phyloP scores from a whole-genome alignment of 2,888 invertebrate genomes.

The Lasioglossum oenotherae region DNA sequence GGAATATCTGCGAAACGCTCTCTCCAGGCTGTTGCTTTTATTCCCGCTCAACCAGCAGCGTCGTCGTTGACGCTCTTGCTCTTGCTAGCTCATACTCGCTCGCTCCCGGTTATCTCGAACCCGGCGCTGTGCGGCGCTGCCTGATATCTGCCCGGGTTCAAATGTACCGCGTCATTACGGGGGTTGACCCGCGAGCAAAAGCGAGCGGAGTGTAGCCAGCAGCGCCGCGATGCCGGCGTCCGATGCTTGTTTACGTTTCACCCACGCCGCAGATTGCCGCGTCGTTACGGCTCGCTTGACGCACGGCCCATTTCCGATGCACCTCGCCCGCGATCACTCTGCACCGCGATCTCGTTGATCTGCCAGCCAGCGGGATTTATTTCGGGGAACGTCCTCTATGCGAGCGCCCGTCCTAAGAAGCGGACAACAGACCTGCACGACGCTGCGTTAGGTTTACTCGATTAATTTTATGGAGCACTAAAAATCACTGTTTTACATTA shows the following conservation, averaged over 20 bases:
- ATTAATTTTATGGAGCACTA: too few relatives aligned
- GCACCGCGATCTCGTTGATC: background rate
- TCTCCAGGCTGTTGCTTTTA: conserved; percentile 63
- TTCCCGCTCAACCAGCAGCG: conserved; percentile 45
- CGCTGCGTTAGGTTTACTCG: too few relatives aligned
- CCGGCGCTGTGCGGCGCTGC: conserved; percentile 13
- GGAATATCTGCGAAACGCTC: conserved; percentile 68
- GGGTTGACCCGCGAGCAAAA: conserved; percentile 7
- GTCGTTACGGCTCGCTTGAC: conserved; percentile 38
- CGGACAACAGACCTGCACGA: background rate
- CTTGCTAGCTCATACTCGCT: background rate
- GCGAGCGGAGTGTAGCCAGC: background rate
- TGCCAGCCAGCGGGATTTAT: background rate
- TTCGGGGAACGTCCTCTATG: background rate
- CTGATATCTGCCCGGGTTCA: conserved; percentile 63
- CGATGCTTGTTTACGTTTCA: conserved; percentile 52
- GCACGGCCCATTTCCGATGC: conserved; percentile 46
- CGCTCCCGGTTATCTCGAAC: conserved; percentile 56
- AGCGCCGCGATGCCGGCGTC: conserved; percentile 24
- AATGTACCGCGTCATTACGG: conserved; percentile 60
- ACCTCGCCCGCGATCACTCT: background rate
- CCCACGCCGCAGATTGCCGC: conserved; percentile 25
- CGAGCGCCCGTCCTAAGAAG: background rate
- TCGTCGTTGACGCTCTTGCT: conserved; percentile 33
- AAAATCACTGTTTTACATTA: too few relatives aligned